Evolutionary conservation across 2,113 vertebrate genomes (phyloP).

Genomic region (Mixornis gularis): DNA sequence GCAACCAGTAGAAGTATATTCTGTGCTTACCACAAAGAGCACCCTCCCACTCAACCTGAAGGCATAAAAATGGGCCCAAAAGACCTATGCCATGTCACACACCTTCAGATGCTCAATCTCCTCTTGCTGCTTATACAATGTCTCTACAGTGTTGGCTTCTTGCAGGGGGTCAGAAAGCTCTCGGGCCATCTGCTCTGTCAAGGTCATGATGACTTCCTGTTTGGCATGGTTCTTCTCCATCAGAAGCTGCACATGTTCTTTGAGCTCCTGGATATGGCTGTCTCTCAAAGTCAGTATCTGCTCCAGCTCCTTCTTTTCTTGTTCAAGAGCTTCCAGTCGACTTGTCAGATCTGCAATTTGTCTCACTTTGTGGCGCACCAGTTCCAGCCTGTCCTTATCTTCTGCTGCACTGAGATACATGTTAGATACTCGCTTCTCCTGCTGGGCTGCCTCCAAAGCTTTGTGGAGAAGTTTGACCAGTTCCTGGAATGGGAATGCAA

Average conservation of each 20-base stretch:
- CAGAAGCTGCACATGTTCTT: constrained; percentile 73
- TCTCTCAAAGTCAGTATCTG: constrained; percentile 68
- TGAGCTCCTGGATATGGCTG: constrained; percentile 73
- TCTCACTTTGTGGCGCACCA: constrained; percentile 85
- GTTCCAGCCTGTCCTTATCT: constrained; percentile 84
- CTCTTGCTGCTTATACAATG: constrained; percentile 72
- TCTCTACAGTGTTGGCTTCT: constrained; percentile 21
- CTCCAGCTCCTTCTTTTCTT: constrained; percentile 67
- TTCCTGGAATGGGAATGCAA: constrained; percentile 70
- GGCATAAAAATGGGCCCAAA: neutral
- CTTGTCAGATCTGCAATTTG: constrained; percentile 73
- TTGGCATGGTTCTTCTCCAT: constrained; percentile 87
- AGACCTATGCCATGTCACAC: neutral
- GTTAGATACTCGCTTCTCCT: constrained; percentile 83
- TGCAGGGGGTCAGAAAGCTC: constrained; percentile 32
- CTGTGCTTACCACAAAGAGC: neutral
- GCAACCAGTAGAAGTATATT: neutral
- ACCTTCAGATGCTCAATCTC: constrained; percentile 86
- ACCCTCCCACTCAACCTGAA: neutral
- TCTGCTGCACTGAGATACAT: constrained; percentile 75
- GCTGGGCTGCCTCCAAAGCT: constrained; percentile 87
- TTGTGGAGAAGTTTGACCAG: constrained; percentile 90
- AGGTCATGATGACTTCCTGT: constrained; percentile 86
- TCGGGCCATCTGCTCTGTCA: constrained; percentile 78
- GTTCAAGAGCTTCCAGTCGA: constrained; percentile 69